phyloP scores from a whole-genome alignment of 2,113 vertebrate genomes.

The Ivindomyrus marchei region DNA sequence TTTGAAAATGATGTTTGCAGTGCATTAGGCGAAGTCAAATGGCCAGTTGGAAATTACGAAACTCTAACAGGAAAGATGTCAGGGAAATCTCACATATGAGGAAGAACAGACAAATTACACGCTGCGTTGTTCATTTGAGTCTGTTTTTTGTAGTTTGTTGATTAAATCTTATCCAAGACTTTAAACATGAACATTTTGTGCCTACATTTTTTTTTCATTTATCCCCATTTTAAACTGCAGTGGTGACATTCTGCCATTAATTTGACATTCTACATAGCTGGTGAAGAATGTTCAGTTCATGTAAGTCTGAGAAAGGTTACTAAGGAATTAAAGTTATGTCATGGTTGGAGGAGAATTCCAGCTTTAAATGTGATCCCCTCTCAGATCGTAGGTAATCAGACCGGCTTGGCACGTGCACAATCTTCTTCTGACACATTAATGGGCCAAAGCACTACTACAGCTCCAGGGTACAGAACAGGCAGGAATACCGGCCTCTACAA shows the following conservation, averaged over 20 bases:
- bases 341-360: background rate
- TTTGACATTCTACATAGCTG: background rate
- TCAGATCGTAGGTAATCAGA: background rate
- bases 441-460: background rate
- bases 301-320: background rate
- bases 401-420: background rate
- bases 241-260: background rate
- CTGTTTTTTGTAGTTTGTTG: background rate
- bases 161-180: background rate
- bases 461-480: background rate
- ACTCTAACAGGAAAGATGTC: background rate
- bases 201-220: background rate
- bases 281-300: background rate
- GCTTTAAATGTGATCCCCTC: background rate
- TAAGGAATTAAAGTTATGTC: background rate
- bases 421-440: background rate
- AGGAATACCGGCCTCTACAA: background rate
- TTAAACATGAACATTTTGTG: background rate
- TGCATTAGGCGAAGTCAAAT: background rate
- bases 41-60: background rate
- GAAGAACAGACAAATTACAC: background rate
- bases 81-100: background rate
- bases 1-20: background rate
- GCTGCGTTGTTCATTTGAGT: background rate
- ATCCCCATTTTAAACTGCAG: background rate